Base-by-base conservation (phyloP, 2,888 invertebrate genomes). In the Bedellia somnulentella region DNA sequence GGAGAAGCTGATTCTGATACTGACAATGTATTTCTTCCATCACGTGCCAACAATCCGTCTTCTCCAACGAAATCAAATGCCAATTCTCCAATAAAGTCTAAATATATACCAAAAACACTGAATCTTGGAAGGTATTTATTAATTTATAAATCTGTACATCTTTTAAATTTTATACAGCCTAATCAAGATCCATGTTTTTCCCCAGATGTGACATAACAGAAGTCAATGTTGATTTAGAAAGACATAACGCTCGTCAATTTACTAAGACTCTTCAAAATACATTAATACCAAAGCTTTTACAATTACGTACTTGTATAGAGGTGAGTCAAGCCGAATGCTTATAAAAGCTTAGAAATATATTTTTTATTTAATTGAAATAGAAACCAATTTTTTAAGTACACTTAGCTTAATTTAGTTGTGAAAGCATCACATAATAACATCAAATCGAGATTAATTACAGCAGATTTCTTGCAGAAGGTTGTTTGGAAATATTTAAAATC, bases 161-260 rank as follows among this genome's bases (percentile, higher is more conserved):
- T 27, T 17, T 15, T 15, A 14, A 3, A 13, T 2, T 3, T 27
- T 15, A 3, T 14, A 9, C 8, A 11, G n/a, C n/a, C n/a, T n/a
- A 14, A n/a, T 23, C 13, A 9, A 10, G n/a, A 5, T 10, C 24
- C 21, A 13, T 6, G 14, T 22, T 29, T 34, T 28, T 14, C 52
- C 60, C 5, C 42, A 73, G 77, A 40, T 76, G 75, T 44, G 73
- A 63, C 1, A 50, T 71, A 35, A 75, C 73, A 1, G 77, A 86
- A 50, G 85, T 85, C 42, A 89, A 90, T 42, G 87, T 88, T 8
- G 91, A 92, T 49, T 81, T 88, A 24, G 93, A 94, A 56, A 78
- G 92, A 29, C 89, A 91, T 52, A 93, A 93, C 53, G 92, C 93
- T 0, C 75, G 87, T 12, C 86, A 88, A 49, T 94, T 93, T 54